These are phyloP conservation scores for Schizotus pectinicornis DNA, from an alignment of 2,888 invertebrate genomes.

Conservation along the genomic window DNA sequence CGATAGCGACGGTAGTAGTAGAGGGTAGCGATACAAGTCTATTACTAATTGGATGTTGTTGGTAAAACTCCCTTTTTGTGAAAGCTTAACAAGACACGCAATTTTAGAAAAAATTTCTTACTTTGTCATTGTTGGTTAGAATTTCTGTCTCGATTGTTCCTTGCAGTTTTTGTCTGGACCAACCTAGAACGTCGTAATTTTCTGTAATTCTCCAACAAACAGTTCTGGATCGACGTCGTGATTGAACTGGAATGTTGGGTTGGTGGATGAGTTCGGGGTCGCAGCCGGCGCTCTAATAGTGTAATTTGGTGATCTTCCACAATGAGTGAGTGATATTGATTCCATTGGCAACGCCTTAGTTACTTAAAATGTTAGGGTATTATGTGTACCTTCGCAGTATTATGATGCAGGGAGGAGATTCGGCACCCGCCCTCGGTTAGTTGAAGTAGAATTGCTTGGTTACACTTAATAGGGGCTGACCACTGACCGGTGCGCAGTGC, in stretches of 20 bases:
- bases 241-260: not conserved
- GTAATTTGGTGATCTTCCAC: constrained; percentile 32
- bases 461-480: constrained; percentile 37
- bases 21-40: too few relatives aligned
- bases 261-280: not conserved
- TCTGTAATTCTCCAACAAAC: constrained; percentile 27
- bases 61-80: too few relatives aligned
- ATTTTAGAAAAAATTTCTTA: too few relatives aligned
- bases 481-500: constrained; percentile 49
- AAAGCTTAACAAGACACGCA: too few relatives aligned
- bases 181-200: not conserved
- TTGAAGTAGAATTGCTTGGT: constrained; percentile 5
- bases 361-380: constrained; percentile 35
- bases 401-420: constrained; percentile 50
- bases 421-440: constrained; percentile 27
- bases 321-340: constrained; percentile 31
- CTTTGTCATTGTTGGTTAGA: too few relatives aligned
- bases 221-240: not conserved
- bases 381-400: constrained; percentile 54
- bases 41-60: too few relatives aligned
- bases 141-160: too few relatives aligned
- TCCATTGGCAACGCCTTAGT: constrained; percentile 32
- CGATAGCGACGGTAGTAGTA: too few relatives aligned
- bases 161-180: too few relatives aligned
- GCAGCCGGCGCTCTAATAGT: constrained; percentile 9